A percentile compares a stretch with the other conserved stretches of the same genome.
Evolutionary conservation across 1,140 invertebrate genomes (phyloP).

Genomic region (fruit fly (Drosophila melanogaster)): DNA sequence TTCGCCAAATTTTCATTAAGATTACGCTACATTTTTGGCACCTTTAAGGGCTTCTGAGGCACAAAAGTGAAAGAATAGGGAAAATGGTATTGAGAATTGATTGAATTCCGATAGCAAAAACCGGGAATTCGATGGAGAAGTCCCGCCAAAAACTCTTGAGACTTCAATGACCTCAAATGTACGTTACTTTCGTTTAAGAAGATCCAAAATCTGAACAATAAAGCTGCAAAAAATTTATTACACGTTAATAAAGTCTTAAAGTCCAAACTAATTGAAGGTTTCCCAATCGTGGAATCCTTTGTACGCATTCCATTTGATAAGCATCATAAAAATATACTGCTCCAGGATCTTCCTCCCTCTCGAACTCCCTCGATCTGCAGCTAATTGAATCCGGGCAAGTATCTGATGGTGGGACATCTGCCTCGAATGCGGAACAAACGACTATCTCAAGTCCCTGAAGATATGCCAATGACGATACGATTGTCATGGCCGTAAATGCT

Average conservation of each 20-base stretch:
- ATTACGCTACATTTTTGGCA: slow-evolving; percentile 31
- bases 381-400: slow-evolving; percentile 79
- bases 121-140: neutral
- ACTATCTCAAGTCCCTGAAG: slow-evolving; percentile 27
- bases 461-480: slow-evolving; percentile 53
- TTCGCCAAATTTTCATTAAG: slow-evolving; percentile 51
- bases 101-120: slow-evolving; percentile 3
- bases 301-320: slow-evolving; percentile 47
- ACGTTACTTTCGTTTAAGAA: slow-evolving; percentile 7
- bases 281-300: slow-evolving; percentile 10
- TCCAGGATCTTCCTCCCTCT: slow-evolving; percentile 9
- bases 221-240: slow-evolving; percentile 12
- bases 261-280: slow-evolving; percentile 47
- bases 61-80: neutral
- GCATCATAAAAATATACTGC: slow-evolving; percentile 67
- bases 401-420: slow-evolving; percentile 52
- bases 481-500: slow-evolving; percentile 64
- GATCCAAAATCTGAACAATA: neutral
- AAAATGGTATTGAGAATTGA: slow-evolving; percentile 12
- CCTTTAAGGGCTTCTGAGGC: slow-evolving; percentile 9
- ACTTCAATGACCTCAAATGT: slow-evolving; percentile 9
- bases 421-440: slow-evolving; percentile 16
- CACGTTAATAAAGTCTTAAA: slow-evolving; percentile 53
- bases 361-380: slow-evolving; percentile 25
- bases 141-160: slow-evolving; percentile 16